A percentile compares a stretch with the other conserved stretches of the same genome.
phyloP scores from a whole-genome alignment of 2,888 invertebrate species.

The Caenorhabditis sp. region DNA sequence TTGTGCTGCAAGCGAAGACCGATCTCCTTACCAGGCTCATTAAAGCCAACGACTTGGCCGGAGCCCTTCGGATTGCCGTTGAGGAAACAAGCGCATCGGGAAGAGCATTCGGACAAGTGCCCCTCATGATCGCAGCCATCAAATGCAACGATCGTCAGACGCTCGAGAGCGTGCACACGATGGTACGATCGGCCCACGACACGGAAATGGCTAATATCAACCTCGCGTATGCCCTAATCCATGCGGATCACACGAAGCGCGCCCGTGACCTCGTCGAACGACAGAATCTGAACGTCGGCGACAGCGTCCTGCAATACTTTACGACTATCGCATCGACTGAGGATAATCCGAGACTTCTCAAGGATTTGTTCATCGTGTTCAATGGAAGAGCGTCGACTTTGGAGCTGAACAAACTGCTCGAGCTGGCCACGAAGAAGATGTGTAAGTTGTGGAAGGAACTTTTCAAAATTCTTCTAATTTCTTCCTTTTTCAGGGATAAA shows the following conservation, averaged over 20 bases:
- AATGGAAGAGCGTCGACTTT: constrained; percentile 53
- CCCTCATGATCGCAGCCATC: constrained; percentile 54
- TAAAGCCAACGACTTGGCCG: constrained; percentile 30
- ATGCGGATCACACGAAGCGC: constrained; percentile 17
- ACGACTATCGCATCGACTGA: constrained; percentile 37
- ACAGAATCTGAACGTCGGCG: constrained; percentile 43
- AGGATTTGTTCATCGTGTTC: constrained; percentile 54
- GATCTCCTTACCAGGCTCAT: constrained; percentile 36
- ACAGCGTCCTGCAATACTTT: constrained; percentile 40
- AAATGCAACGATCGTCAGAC: constrained; percentile 27
- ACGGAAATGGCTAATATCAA: constrained; percentile 48
- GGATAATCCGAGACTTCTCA: constrained; percentile 16
- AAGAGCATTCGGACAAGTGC: constrained; percentile 56
- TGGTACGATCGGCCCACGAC: constrained; percentile 46
- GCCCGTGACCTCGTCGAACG: constrained; percentile 42
- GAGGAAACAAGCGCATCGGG: constrained; percentile 37
- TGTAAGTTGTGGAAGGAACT: too few relatives aligned
- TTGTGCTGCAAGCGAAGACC: constrained; percentile 46
- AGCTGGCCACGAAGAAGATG: constrained; percentile 30
- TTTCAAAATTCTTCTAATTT: background rate
- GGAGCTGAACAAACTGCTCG: constrained; percentile 45
- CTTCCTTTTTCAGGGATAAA: constrained; percentile 24
- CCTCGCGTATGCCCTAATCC: constrained; percentile 51
- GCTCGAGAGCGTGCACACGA: constrained; percentile 43
- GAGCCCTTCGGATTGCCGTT: constrained; percentile 49